phyloP scores from a whole-genome alignment of 2,888 invertebrate genomes.

The Tolmerus cingulatus region DNA sequence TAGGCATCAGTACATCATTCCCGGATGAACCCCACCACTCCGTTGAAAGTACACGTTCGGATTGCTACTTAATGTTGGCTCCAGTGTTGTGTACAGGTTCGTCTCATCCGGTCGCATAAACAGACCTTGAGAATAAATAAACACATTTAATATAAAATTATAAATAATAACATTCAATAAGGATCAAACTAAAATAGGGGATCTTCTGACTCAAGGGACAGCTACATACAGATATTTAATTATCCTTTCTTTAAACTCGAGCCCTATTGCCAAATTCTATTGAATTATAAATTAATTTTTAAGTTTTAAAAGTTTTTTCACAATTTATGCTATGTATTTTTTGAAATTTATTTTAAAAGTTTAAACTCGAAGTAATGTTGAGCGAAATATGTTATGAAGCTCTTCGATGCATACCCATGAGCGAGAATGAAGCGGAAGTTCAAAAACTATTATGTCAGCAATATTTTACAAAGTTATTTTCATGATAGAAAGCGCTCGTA shows the following conservation, averaged over 20 bases:
- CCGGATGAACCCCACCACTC: slow-evolving; percentile 81
- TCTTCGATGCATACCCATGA: too few relatives aligned
- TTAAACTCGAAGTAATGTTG: too few relatives aligned
- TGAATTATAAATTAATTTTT: too few relatives aligned
- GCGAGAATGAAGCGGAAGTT: too few relatives aligned
- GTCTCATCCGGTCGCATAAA: slow-evolving; percentile 82
- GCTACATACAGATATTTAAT: not conserved
- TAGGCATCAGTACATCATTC: slow-evolving; percentile 84
- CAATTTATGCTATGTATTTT: too few relatives aligned
- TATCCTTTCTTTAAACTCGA: not conserved
- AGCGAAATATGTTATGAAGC: too few relatives aligned
- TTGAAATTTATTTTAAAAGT: too few relatives aligned
- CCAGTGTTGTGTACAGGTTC: slow-evolving; percentile 84
- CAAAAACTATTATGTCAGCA: too few relatives aligned
- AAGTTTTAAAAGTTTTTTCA: too few relatives aligned
- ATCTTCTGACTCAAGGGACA: not conserved
- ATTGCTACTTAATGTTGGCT: slow-evolving; percentile 86
- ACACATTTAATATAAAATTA: not conserved
- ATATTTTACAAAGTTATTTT: too few relatives aligned
- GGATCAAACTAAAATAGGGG: not conserved
- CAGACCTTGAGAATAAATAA: slow-evolving; percentile 69
- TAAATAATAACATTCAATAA: not conserved
- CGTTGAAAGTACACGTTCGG: slow-evolving; percentile 92
- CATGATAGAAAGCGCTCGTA: too few relatives aligned
- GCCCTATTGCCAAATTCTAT: not conserved